Conservation (phyloP, 2,888 invertebrate genomes). For the Agapetus fuscipes region DNA sequence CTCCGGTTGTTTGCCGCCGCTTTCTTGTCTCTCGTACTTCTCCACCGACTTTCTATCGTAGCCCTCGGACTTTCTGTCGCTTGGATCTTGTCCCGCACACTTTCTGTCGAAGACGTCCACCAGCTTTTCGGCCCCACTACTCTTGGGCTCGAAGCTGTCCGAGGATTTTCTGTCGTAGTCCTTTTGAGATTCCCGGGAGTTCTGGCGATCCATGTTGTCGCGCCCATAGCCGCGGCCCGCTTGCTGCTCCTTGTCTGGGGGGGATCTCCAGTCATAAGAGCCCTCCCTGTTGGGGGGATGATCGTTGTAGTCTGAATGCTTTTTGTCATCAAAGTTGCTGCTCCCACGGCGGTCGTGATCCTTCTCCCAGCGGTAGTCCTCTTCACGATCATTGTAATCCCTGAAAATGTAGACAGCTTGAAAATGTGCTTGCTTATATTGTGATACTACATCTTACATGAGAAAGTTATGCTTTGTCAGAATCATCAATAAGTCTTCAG, state of each 20-base stretch:
- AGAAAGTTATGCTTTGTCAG: background rate
- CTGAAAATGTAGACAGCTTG: conserved; percentile 4
- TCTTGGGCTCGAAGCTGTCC: conserved; percentile 32
- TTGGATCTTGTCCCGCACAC: conserved; percentile 8
- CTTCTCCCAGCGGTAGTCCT: conserved; percentile 18
- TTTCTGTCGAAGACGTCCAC: conserved; percentile 43
- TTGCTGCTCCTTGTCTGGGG: conserved; percentile 16
- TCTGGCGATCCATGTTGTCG: conserved; percentile 40
- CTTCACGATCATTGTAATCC: conserved; percentile 19
- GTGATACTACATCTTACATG: too few species aligned
- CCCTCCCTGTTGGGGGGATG: conserved; percentile 15
- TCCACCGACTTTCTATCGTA: conserved; percentile 18
- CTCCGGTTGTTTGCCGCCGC: conserved; percentile 34
- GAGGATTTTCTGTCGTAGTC: conserved; percentile 39
- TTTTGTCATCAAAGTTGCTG: conserved; percentile 20
- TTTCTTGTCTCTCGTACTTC: conserved; percentile 27
- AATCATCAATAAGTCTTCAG: conserved; percentile 5
- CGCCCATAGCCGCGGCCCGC: conserved; percentile 24
- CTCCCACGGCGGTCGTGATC: conserved; percentile 19
- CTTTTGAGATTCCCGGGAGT: conserved; percentile 44
- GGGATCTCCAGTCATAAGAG: conserved; percentile 20
- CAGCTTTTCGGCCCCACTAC: conserved; percentile 40
- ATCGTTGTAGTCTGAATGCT: conserved; percentile 17
- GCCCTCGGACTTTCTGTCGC: conserved; percentile 18
- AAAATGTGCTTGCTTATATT: background rate